phyloP scores from a whole-genome alignment of 2,797 vertebrate genomes.

The Parotocinclus haroldoi region DNA sequence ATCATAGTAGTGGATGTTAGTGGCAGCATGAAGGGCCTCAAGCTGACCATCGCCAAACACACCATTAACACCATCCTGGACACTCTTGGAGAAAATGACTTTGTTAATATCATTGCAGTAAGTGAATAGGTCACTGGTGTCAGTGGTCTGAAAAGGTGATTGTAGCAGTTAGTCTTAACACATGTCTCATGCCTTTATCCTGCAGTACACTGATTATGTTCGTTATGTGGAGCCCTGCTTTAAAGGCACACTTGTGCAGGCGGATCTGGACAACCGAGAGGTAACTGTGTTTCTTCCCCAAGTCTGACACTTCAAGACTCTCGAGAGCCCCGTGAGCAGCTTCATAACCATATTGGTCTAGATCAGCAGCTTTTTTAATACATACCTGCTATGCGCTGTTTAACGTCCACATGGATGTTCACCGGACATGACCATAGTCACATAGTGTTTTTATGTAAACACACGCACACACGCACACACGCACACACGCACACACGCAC shows the following conservation, averaged over 20 bases:
- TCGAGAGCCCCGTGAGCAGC: too few relatives aligned
- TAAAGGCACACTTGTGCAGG: constrained; percentile 89
- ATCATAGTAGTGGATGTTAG: constrained; percentile 93
- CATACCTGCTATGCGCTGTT: too few relatives aligned
- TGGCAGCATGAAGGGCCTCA: constrained; percentile 95
- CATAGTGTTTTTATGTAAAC: too few relatives aligned
- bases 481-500: too few relatives aligned
- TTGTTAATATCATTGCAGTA: constrained; percentile 95
- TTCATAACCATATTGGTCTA: too few relatives aligned
- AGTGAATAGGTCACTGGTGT: constrained; percentile 39
- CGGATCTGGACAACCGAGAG: constrained; percentile 93
- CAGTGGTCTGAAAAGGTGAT: too few relatives aligned
- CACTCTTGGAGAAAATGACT: constrained; percentile 95
- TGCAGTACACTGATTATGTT: constrained; percentile 92
- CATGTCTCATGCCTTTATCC: not conserved
- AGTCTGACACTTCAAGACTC: too few relatives aligned
- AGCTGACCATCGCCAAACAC: constrained; percentile 94
- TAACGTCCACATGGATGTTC: too few relatives aligned
- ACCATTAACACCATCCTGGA: constrained; percentile 94
- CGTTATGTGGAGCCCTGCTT: constrained; percentile 96
- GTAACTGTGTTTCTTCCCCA: constrained; percentile 54
- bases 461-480: too few relatives aligned
- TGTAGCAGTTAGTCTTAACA: too few relatives aligned
- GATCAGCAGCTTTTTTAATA: too few relatives aligned
- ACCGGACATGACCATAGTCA: too few relatives aligned